phyloP scores from a whole-genome alignment of 1,140 invertebrate genomes.

The Pseudobourletiella spinata region DNA sequence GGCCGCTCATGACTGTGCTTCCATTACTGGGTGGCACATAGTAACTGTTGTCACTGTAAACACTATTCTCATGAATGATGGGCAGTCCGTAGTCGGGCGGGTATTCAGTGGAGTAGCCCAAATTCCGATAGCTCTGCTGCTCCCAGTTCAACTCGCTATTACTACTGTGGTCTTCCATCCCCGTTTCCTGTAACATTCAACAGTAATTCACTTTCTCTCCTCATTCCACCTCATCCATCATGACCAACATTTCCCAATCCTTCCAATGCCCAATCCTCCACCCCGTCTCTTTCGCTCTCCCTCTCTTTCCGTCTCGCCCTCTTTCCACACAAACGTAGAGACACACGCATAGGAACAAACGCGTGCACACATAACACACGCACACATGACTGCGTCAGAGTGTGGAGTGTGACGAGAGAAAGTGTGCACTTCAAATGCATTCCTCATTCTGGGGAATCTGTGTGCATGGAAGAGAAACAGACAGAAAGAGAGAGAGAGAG shows the following conservation, averaged over 20 bases:
- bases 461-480: neutral
- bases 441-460: too few relatives aligned
- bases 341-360: too few relatives aligned
- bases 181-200: constrained; percentile 15
- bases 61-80: constrained; percentile 45
- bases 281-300: neutral
- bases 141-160: constrained; percentile 36
- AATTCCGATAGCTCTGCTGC: constrained; percentile 33
- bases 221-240: constrained; percentile 19
- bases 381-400: too few relatives aligned
- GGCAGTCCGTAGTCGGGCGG: constrained; percentile 69
- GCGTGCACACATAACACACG: too few relatives aligned
- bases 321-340: neutral
- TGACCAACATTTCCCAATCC: too few relatives aligned
- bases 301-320: neutral
- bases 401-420: neutral
- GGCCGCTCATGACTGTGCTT: constrained; percentile 65
- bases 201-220: constrained; percentile 1
- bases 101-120: constrained; percentile 46
- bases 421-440: too few relatives aligned
- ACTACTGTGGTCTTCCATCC: constrained; percentile 32
- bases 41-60: constrained; percentile 31
- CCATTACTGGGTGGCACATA: constrained; percentile 38
- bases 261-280: neutral
- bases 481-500: neutral